Base-by-base conservation (phyloP, 2,888 invertebrate species). In the Rhamphomyia laevipes region DNA sequence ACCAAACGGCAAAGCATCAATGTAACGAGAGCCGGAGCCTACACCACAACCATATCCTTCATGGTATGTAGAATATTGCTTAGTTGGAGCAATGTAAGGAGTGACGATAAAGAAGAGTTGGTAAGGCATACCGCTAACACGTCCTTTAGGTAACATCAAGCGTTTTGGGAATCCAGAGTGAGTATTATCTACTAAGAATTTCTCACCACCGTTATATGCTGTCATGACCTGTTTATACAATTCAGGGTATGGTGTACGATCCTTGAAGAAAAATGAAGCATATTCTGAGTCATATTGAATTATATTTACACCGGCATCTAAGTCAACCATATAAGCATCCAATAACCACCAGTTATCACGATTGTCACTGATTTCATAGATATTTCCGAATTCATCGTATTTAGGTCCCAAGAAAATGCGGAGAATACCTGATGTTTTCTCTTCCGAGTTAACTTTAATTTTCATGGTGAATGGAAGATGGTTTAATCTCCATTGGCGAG, bases 391-490 rank as follows among this genome's bases (percentile, higher is more conserved):
- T 51, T 77, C 64, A 61, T 84, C 80, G 61, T 75, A 74, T 65
- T 83, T 83, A 2, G 85, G 85, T 63, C 82, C 84, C 54, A 84
- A 65, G 73, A 77, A 84, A 4, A 81, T 67, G 53, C 81, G 78
- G 3, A 85, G 76, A 13, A 82, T 77, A 54, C 76, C 76, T 59
- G 77, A 76, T 10, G 70, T 71, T 16, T 72, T 61, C 55, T 77
- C 75, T 57, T 78, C 76, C 35, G 80, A 78, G n/a, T 71, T 57
- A 18, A 82, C 68, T 42, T 73, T 72, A 44, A 81, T 56, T 17
- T 74, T 74, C 43, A 78, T 72, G 57, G 71, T 74, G 73, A 80
- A 82, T 31, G 77, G 77, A 50, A 80, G 72, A 68, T 83, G 79
- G 63, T 81, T 81, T 17, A 83, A 72, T 27, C 81, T 79, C 47